A percentile compares a stretch with the other conserved stretches of the same genome.
Conservation (phyloP, 64 coral and sea anemone species). For the Hydrozoanthus tunicans region DNA sequence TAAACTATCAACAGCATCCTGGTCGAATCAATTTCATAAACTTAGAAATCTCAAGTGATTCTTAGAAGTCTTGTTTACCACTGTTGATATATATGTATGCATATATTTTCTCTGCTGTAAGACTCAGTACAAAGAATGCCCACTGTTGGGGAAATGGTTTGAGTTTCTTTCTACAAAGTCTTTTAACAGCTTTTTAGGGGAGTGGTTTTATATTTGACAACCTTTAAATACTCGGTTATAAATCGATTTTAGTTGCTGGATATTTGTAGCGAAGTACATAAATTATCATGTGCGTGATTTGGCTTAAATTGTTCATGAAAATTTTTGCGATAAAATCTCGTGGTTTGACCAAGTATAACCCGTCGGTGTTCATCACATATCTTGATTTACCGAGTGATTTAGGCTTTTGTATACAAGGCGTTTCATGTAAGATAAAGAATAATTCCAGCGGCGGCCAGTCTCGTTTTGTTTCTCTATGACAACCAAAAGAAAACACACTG, state of each 20-base stretch:
- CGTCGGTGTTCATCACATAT: not conserved
- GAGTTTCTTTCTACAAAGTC: too few species aligned
- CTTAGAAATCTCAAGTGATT: constrained; percentile 47
- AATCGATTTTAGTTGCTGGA: not conserved
- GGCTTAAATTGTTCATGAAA: not conserved
- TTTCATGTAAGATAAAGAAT: too few species aligned
- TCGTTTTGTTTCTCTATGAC: not conserved
- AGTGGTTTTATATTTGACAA: not conserved
- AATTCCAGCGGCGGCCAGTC: too few species aligned
- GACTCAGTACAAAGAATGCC: not conserved
- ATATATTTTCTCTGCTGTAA: not conserved
- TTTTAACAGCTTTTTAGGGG: not conserved
- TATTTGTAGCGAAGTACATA: not conserved
- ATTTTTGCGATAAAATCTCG: constrained; percentile 2
- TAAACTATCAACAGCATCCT: not conserved
- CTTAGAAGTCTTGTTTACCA: not conserved
- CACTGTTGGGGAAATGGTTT: too few species aligned
- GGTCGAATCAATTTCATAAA: not conserved
- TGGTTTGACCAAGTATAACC: not conserved
- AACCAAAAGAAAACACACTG: not conserved
- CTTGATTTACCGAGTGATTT: too few species aligned
- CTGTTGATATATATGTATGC: not conserved
- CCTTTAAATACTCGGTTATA: not conserved
- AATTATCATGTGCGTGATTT: not conserved
- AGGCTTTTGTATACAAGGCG: too few species aligned